Conservation (phyloP, 2,888 invertebrate genomes). For the Dasypolia templi region DNA sequence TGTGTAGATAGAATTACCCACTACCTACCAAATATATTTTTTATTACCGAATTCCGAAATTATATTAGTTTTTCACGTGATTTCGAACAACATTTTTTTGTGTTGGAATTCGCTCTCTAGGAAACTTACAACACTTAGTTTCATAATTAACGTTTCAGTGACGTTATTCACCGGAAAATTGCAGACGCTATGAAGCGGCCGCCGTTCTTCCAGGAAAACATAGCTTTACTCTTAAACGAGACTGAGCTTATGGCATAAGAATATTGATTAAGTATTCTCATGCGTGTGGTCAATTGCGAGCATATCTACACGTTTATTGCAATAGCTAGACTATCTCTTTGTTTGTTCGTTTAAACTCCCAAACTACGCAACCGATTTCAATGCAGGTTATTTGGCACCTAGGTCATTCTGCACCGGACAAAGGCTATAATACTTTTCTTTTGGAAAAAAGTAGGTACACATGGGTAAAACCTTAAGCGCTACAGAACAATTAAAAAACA, state of each 20-base stretch:
- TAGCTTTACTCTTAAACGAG: neutral
- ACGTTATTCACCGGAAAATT: neutral
- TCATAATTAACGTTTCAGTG: neutral
- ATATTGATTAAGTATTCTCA: slow-evolving; percentile 22
- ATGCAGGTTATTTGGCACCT: neutral
- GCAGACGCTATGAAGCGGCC: neutral
- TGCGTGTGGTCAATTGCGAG: slow-evolving; percentile 21
- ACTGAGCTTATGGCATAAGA: slow-evolving; percentile 2
- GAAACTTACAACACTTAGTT: neutral
- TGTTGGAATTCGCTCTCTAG: no score
- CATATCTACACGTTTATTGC: neutral
- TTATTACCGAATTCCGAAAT: no score
- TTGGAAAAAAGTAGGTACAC: neutral
- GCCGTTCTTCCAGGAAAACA: neutral
- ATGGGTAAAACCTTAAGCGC: neutral
- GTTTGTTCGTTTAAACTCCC: neutral
- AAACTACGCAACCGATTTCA: neutral
- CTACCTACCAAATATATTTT: no score
- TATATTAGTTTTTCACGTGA: no score
- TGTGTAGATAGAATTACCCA: no score
- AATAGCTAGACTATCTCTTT: neutral
- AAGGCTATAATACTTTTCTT: neutral
- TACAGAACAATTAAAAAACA: neutral
- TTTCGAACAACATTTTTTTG: no score
- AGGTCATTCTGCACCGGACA: no score